Conservation (phyloP, 2,888 invertebrate species). For the Eupelmus urozonus region DNA sequence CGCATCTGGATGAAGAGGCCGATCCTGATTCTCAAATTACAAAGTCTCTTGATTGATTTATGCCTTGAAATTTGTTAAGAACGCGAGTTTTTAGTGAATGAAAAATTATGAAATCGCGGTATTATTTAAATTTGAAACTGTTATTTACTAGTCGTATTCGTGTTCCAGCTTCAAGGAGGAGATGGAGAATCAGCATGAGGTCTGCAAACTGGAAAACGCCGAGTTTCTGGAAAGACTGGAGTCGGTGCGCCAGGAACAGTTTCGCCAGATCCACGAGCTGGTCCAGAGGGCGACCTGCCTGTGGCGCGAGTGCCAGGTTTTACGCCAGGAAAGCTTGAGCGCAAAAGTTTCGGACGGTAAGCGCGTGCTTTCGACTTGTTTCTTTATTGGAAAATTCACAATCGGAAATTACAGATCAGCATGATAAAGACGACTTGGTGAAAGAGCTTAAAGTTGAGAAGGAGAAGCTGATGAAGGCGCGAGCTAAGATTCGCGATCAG, state of each 20-base stretch:
- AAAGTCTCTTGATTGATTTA: too few species aligned
- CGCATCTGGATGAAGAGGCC: constrained; percentile 36
- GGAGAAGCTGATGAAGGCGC: constrained; percentile 64
- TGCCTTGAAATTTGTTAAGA: too few species aligned
- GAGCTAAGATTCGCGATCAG: constrained; percentile 64
- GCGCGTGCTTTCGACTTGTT: too few species aligned
- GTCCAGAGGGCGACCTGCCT: not conserved
- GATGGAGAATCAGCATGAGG: not conserved
- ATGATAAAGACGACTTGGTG: not conserved
- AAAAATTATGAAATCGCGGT: too few species aligned
- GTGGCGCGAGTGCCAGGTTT: constrained; percentile 38
- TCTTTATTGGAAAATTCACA: too few species aligned
- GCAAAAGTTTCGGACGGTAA: not conserved
- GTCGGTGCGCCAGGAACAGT: not conserved
- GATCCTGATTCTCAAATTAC: too few species aligned
- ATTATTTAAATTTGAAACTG: too few species aligned
- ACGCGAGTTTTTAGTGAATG: too few species aligned
- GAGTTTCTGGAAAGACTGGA: not conserved
- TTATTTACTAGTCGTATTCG: too few species aligned
- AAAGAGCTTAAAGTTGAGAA: constrained; percentile 63
- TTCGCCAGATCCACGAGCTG: constrained; percentile 1
- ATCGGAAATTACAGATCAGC: not conserved
- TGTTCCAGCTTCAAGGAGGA: too few species aligned
- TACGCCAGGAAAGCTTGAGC: not conserved
- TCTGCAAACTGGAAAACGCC: not conserved